These are phyloP conservation scores for Antidorcas marsupialis DNA, from an alignment of 2,113 vertebrate species.

Conservation along the genomic window DNA sequence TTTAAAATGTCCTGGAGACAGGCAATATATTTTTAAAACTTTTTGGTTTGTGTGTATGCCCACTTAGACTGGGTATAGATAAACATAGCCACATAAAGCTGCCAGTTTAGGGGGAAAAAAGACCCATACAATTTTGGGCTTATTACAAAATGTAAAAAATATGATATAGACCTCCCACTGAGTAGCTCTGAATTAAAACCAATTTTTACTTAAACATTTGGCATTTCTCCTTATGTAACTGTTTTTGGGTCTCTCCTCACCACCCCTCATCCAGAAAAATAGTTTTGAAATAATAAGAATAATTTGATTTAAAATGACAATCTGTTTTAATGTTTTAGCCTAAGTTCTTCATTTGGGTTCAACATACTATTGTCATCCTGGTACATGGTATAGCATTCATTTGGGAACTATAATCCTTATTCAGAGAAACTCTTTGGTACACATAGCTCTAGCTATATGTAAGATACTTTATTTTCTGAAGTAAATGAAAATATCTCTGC, in stretches of 20 bases:
- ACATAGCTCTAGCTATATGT: neutral
- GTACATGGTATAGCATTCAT: neutral
- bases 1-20: conserved; percentile 54
- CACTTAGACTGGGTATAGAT: neutral
- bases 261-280: neutral
- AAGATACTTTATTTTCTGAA: neutral
- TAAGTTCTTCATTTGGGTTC: neutral
- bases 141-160: conserved; percentile 53
- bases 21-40: neutral
- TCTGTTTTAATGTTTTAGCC: neutral
- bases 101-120: neutral
- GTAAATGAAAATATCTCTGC: neutral
- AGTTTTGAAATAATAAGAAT: neutral
- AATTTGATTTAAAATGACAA: neutral
- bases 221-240: neutral
- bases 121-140: neutral
- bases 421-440: neutral
- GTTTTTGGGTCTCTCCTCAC: neutral
- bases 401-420: neutral
- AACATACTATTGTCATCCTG: neutral
- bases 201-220: neutral
- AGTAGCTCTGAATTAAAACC: neutral
- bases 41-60: conserved; percentile 40
- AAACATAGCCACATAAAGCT: neutral
- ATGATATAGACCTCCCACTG: conserved; percentile 47